A percentile compares a stretch with the other conserved stretches of the same genome.
Conservation (phyloP, 2,888 invertebrate genomes). For the Protonemura montana region DNA sequence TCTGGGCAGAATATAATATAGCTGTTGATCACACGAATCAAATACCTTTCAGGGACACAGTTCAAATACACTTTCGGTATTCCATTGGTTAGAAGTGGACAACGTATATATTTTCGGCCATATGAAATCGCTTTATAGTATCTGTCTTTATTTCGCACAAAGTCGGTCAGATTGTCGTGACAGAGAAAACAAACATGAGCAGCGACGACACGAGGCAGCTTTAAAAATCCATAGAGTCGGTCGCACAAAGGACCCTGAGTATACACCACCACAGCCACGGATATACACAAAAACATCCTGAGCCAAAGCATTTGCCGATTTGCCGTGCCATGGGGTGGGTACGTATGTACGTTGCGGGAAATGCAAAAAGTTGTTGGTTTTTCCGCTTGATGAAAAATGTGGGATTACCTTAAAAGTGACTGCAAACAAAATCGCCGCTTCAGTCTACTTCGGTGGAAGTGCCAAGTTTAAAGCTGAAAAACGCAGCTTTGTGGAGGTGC, state of each 20-base stretch:
- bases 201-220: constrained; percentile 7
- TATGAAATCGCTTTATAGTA: constrained; percentile 8
- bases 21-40: too few relatives aligned
- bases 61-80: too few relatives aligned
- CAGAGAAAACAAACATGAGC: constrained; percentile 25
- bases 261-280: background rate
- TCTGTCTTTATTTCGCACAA: background rate
- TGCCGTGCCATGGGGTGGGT: background rate
- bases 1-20: too few relatives aligned
- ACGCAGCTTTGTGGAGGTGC: too few relatives aligned
- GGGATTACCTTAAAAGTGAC: background rate
- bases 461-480: background rate
- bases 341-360: background rate
- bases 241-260: background rate
- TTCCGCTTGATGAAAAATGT: background rate
- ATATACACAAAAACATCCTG: background rate
- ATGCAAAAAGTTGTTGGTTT: background rate
- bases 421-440: background rate
- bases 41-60: background rate
- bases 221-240: constrained; percentile 18
- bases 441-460: background rate
- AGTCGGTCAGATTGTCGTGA: background rate
- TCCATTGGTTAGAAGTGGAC: background rate
- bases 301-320: background rate
- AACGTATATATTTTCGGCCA: background rate